Percentiles rank a stretch among this genome's conserved stretches.
Conservation (phyloP, 2,797 vertebrate genomes). For the Pangasius djambal region DNA sequence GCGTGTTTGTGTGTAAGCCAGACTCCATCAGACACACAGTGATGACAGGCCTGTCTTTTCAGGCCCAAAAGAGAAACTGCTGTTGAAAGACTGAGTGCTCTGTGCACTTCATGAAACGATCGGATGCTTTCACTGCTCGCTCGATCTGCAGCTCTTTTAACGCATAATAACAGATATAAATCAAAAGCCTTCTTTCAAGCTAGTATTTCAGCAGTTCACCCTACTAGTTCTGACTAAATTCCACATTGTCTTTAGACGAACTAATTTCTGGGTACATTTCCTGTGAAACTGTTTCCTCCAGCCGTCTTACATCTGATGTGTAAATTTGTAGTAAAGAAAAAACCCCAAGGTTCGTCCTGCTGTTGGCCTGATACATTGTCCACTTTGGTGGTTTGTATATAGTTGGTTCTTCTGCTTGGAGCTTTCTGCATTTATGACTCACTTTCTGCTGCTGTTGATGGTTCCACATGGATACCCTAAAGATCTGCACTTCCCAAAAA, state of each 20-base stretch:
- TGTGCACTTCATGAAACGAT: constrained; percentile 14
- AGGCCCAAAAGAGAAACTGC: constrained; percentile 8
- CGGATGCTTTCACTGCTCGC: constrained; percentile 19
- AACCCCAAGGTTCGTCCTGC: background rate
- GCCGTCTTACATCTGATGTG: background rate
- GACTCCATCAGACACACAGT: constrained; percentile 11
- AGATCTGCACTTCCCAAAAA: background rate
- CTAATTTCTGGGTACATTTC: background rate
- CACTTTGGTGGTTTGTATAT: background rate
- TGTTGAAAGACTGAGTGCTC: constrained; percentile 26
- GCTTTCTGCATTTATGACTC: background rate
- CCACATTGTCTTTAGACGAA: background rate
- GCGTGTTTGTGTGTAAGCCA: constrained; percentile 5
- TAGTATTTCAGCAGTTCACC: background rate
- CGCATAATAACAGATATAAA: constrained; percentile 6
- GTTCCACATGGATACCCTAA: background rate
- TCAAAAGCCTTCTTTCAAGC: constrained; percentile 8
- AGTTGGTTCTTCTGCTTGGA: background rate
- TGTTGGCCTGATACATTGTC: background rate
- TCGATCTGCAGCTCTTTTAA: constrained; percentile 10
- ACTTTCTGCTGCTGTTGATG: background rate
- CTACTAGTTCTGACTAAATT: background rate
- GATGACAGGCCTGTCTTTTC: constrained; percentile 36
- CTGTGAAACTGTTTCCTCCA: background rate
- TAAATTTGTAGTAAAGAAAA: background rate